phyloP scores from a whole-genome alignment of 2,888 invertebrate species.

The Drosophila basisetae region DNA sequence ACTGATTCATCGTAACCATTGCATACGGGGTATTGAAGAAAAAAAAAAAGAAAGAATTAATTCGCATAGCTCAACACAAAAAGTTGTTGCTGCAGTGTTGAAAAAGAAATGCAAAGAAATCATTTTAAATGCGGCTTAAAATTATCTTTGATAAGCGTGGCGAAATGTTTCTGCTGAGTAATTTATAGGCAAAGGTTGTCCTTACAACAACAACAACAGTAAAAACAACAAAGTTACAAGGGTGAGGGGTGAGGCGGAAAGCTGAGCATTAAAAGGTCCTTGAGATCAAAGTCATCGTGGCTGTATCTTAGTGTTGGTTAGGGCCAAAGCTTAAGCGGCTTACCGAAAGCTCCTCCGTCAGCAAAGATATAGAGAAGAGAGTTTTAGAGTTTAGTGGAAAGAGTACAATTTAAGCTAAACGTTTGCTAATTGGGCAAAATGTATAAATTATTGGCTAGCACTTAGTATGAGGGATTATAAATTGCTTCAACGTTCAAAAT shows the following conservation, averaged over 20 bases:
- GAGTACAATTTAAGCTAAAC: slow-evolving; percentile 24
- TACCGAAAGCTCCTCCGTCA: slow-evolving; percentile 30
- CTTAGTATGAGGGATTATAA: background rate
- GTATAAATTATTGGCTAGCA: slow-evolving; percentile 1
- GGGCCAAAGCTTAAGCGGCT: slow-evolving; percentile 68
- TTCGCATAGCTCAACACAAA: slow-evolving; percentile 55
- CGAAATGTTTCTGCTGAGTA: slow-evolving; percentile 73
- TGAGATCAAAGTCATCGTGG: slow-evolving; percentile 65
- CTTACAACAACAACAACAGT: slow-evolving; percentile 5
- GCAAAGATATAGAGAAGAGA: background rate
- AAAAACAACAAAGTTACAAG: background rate
- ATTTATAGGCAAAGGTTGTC: slow-evolving; percentile 65
- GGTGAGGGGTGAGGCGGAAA: background rate
- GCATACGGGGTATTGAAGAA: background rate
- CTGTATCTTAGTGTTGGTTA: slow-evolving; percentile 39
- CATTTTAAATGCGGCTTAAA: slow-evolving; percentile 79
- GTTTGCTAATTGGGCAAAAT: slow-evolving; percentile 43
- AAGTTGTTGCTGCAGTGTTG: slow-evolving; percentile 18
- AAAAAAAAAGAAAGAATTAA: slow-evolving; percentile 25
- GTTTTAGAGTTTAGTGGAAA: background rate
- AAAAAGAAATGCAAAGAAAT: slow-evolving; percentile 57
- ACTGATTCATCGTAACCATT: too few species aligned
- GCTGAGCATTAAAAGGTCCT: slow-evolving; percentile 64
- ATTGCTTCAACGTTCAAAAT: background rate
- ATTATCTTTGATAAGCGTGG: slow-evolving; percentile 77